Evolutionary conservation across 2,888 invertebrate species (phyloP).

Genomic region (Caenorhabditis macrosperma): DNA sequence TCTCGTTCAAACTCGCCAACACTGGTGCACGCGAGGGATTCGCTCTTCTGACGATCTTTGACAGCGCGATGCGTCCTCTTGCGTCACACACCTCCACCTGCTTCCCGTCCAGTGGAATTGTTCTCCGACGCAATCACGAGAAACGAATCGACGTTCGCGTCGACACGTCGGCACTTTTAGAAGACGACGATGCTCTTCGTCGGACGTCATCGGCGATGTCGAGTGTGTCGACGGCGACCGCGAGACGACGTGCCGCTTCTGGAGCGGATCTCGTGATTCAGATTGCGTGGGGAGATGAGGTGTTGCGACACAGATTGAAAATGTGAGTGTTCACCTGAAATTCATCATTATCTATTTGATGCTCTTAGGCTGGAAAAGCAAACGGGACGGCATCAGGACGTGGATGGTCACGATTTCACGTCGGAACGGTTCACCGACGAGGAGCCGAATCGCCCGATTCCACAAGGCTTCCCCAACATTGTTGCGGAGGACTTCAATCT

Average conservation of each 20-base stretch:
- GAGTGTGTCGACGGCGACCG: conserved; percentile 1
- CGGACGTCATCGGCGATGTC: conserved; percentile 41
- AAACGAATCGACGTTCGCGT: conserved; percentile 25
- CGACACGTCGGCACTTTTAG: not conserved
- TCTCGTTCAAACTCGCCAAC: conserved; percentile 31
- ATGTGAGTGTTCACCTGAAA: conserved; percentile 33
- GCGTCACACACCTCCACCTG: not conserved
- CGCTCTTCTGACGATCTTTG: conserved; percentile 9
- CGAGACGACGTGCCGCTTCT: conserved; percentile 1
- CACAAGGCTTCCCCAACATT: not conserved
- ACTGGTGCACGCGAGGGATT: conserved; percentile 14
- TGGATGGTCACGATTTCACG: conserved; percentile 38
- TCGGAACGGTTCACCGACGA: conserved; percentile 21
- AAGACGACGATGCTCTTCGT: not conserved
- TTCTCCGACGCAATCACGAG: not conserved
- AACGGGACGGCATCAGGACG: not conserved
- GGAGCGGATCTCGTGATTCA: conserved; percentile 24
- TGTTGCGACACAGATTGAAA: conserved; percentile 26
- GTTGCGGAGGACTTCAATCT: conserved; percentile 7
- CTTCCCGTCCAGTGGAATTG: conserved; percentile 9
- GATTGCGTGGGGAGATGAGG: conserved; percentile 43
- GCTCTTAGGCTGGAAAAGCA: conserved; percentile 14
- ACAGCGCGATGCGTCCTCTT: conserved; percentile 19
- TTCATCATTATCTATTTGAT: too few relatives aligned
- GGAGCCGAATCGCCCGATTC: not conserved